A percentile compares a stretch with the other conserved stretches of the same genome.
Evolutionary conservation across 2,113 vertebrate genomes (phyloP).

Genomic region (Trogon surrucura): DNA sequence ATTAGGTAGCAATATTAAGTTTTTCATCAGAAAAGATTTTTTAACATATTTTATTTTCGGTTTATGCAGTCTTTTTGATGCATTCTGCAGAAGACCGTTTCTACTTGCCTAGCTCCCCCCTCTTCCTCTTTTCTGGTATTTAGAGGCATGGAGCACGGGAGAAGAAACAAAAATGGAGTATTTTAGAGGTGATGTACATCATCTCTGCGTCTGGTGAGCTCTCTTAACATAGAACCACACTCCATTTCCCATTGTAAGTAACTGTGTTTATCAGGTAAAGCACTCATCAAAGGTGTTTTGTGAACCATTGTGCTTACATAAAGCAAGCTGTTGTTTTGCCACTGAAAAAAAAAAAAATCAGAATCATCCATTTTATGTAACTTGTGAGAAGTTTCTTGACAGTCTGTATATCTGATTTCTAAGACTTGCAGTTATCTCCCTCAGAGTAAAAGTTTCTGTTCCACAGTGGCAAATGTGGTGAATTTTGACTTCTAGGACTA

Average conservation of each 20-base stretch:
- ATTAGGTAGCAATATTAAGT: background rate
- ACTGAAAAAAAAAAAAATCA: background rate
- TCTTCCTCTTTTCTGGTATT: background rate
- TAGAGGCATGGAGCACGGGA: background rate
- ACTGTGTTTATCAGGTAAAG: background rate
- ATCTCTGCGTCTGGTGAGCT: background rate
- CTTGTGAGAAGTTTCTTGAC: background rate
- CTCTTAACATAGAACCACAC: background rate
- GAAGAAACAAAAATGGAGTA: background rate
- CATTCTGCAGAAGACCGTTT: background rate
- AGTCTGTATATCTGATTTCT: background rate
- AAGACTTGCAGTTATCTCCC: background rate
- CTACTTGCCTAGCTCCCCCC: background rate
- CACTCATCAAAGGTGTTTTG: background rate
- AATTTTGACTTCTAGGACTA: background rate
- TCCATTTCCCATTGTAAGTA: background rate
- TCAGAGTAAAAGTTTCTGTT: background rate
- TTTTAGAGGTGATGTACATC: background rate
- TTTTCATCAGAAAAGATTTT: background rate
- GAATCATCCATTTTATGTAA: background rate
- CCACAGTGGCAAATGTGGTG: background rate
- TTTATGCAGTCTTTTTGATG: background rate
- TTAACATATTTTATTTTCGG: background rate
- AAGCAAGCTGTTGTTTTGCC: background rate
- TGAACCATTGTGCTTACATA: background rate